A percentile compares a stretch with the other conserved stretches of the same genome.
phyloP scores from a whole-genome alignment of 2,113 vertebrate genomes.

The Onychorhynchus coronatus region DNA sequence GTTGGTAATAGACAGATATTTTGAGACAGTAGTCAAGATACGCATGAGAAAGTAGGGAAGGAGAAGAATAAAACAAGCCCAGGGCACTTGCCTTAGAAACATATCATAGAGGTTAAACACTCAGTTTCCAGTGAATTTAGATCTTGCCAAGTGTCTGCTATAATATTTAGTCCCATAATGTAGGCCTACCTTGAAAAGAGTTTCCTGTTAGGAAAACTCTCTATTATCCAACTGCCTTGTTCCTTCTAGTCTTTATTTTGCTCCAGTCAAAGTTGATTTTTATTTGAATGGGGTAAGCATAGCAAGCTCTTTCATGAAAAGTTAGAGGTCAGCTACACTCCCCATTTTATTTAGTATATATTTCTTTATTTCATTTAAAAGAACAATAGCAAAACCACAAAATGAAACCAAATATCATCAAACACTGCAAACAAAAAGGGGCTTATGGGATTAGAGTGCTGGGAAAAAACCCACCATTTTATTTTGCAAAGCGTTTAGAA shows the following conservation, averaged over 20 bases:
- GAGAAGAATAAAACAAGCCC: neutral
- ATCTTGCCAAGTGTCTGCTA: neutral
- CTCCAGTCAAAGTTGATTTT: neutral
- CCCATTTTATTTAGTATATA: neutral
- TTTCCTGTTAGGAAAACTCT: neutral
- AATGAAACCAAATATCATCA: neutral
- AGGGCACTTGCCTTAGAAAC: neutral
- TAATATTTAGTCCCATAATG: neutral
- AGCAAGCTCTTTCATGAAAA: slow-evolving; percentile 4
- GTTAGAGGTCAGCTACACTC: neutral
- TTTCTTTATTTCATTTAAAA: neutral
- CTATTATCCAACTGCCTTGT: neutral
- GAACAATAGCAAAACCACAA: neutral
- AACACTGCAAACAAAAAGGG: neutral
- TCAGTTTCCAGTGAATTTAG: neutral
- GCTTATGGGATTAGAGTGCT: neutral
- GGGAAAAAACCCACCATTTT: neutral
- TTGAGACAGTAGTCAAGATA: neutral
- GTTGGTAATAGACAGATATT: neutral
- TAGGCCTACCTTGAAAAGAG: neutral
- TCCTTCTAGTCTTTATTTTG: neutral
- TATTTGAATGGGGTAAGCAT: neutral
- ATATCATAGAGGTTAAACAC: neutral
- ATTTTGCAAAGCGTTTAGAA: neutral
- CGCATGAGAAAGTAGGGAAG: neutral